Evolutionary conservation across 2,113 vertebrate species (phyloP), one percentile per base, ranked within the genome.

Genomic region (Rhinolophus ferrumequinum): DNA sequence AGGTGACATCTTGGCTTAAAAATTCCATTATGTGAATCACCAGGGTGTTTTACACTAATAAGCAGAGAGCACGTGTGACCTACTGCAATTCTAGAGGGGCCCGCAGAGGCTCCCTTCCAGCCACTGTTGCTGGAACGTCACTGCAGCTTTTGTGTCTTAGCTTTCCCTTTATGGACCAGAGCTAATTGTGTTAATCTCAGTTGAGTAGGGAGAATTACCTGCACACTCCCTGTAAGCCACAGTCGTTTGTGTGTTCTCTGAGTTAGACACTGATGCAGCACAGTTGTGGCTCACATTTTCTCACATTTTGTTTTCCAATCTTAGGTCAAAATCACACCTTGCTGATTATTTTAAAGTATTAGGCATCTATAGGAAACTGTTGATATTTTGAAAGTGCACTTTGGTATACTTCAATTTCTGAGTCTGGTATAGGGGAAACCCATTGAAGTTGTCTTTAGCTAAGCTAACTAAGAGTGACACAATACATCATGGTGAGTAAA

Each of bases 21-120:
- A 94, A 92, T 93, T 97, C 93, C 96, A 85, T 8, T 52, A 66
- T 80, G 87, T 97, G 97, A 95, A 52, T 97, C 95, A 96, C 79
- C 56, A 9, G 87, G 64, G 69, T 93, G 94, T 92, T 95, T 86
- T 58, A 81, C 64, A 64, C 41, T 93, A 93, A 92, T 85, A 88
- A 92, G 54, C 87, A 80, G 60, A 52, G 85, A 90, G 54, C 69
- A 5, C 64, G 80, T 88, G 96, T 93, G 94, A 94, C 77, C 52
- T 90, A 21, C 50, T 95, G 33, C 44, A 67, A 3, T 67, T 69
- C 91, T 82, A 66, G 38, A 72, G 94, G 70, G 75, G n/a, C 85
- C 90, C 56, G 81, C 62, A 38, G 60, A 77, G 60, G n/a, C 80
- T 94, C 56, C 47, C 77, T 87, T 82, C 73, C 81, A 66, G 90